A percentile compares a stretch with the other conserved stretches of the same genome.
Conservation (phyloP, 2,888 invertebrate genomes). For the Laothoe populi region DNA sequence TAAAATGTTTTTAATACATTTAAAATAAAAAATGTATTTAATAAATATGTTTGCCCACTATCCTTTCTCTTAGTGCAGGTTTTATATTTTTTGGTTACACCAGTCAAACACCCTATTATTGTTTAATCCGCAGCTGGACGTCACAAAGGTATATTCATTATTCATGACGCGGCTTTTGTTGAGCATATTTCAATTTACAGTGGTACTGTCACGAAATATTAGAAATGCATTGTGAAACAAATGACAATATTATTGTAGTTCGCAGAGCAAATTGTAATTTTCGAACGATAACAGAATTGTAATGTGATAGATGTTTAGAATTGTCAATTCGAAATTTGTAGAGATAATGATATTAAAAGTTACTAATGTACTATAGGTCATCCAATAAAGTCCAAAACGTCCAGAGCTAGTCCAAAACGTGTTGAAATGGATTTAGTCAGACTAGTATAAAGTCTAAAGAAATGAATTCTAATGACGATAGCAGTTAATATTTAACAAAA, state of each 20-base stretch:
- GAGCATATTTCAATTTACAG: slow-evolving; percentile 27
- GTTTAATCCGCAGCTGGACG: slow-evolving; percentile 23
- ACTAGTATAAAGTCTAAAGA: neutral
- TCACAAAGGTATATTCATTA: slow-evolving; percentile 24
- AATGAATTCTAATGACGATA: neutral
- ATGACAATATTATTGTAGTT: slow-evolving; percentile 6
- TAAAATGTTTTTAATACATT: too few relatives aligned
- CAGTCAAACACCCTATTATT: too few relatives aligned
- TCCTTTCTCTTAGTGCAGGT: too few relatives aligned
- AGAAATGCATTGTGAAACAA: slow-evolving; percentile 14
- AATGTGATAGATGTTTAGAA: neutral
- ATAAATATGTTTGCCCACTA: too few relatives aligned
- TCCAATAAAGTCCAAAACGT: too few relatives aligned
- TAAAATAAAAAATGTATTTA: too few relatives aligned
- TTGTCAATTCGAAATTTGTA: neutral
- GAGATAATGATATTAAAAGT: too few relatives aligned
- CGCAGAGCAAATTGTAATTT: neutral
- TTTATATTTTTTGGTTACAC: too few relatives aligned
- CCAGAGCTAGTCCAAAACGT: neutral
- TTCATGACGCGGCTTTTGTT: slow-evolving; percentile 29
- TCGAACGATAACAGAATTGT: neutral
- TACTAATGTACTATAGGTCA: too few relatives aligned
- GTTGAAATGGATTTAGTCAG: neutral
- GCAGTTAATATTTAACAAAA: neutral
- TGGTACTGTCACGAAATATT: neutral